Base-by-base conservation (phyloP, 2,113 vertebrate genomes). In the Picathartes gymnocephalus region DNA sequence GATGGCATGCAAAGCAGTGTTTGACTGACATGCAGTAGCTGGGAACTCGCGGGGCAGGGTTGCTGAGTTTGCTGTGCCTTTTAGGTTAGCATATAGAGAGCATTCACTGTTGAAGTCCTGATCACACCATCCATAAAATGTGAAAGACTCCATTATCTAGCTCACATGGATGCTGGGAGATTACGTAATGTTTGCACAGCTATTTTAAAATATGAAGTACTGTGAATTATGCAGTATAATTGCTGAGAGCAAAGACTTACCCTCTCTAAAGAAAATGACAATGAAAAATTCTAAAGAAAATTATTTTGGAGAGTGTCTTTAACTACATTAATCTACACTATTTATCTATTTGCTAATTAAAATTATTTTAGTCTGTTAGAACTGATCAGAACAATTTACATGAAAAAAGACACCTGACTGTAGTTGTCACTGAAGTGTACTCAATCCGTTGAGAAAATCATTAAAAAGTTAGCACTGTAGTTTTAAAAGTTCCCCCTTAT, bases 321-420 rank as follows among this genome's bases (percentile, higher is more conserved):
- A 92, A 89, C 90, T 62, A 70, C 79, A 64, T 90, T 93, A 92
- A 97, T 93, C 80, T 88, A 86, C 45, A 47, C 74, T 93, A 90
- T 96, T 96, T 96, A 95, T 95, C 94, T 86, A 54, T 90, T 96
- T 96, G 65, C 66, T 90, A 95, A 91, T 94, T 95, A 82, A 85
- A 85, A 89, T 73, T 93, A 56, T 94, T 94, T 93, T 60, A 93
- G 66, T 61, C 90, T 77, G 54, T 80, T 92, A 70, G 81, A 90
- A 90, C 44, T 10, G 37, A 95, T 86, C 11, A 23, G 47, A 83
- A 90, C 64, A 88, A 94, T 94, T 96, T 96, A 73, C 54, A 88
- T 81, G 71, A 74, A 90, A 90, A 92, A 96, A 66, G 82, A 74
- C 88, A 93, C 88, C 82, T 95, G 82, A 83, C 71, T 74, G 71